These are phyloP conservation scores for Meda fulgida DNA, from an alignment of 2,797 vertebrate genomes.

Conservation along the genomic window DNA sequence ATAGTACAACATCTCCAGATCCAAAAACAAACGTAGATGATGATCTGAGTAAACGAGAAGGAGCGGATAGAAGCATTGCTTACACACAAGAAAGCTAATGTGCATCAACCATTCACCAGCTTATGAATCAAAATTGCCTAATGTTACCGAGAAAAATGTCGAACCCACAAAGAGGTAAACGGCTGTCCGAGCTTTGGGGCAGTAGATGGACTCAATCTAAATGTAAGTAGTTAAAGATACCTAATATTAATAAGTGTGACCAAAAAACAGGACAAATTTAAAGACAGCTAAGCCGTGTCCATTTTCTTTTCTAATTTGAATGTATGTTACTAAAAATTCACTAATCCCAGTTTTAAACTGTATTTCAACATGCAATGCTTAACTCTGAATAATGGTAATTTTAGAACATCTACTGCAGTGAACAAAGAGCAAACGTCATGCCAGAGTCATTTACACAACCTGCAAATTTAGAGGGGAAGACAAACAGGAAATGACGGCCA, in stretches of 20 bases:
- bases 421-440: conserved; percentile 34
- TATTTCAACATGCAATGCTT: background rate
- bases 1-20: too few relatives aligned
- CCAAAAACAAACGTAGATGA: too few relatives aligned
- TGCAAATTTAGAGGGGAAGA: conserved; percentile 63
- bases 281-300: background rate
- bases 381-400: conserved; percentile 10
- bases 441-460: conserved; percentile 51
- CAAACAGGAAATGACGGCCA: conserved; percentile 72
- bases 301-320: background rate
- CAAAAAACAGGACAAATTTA: background rate
- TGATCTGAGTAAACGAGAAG: too few relatives aligned
- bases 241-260: background rate
- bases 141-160: too few relatives aligned
- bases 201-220: too few relatives aligned
- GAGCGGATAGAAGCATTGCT: too few relatives aligned
- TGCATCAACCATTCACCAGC: too few relatives aligned
- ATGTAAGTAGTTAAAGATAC: background rate
- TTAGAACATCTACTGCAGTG: background rate
- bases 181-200: too few relatives aligned
- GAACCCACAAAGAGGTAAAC: too few relatives aligned
- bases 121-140: too few relatives aligned
- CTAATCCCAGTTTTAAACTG: background rate
- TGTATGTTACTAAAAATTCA: background rate
- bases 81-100: too few relatives aligned